Base-by-base conservation (phyloP, 2,113 vertebrate genomes). In the Brienomyrus brachyistius region DNA sequence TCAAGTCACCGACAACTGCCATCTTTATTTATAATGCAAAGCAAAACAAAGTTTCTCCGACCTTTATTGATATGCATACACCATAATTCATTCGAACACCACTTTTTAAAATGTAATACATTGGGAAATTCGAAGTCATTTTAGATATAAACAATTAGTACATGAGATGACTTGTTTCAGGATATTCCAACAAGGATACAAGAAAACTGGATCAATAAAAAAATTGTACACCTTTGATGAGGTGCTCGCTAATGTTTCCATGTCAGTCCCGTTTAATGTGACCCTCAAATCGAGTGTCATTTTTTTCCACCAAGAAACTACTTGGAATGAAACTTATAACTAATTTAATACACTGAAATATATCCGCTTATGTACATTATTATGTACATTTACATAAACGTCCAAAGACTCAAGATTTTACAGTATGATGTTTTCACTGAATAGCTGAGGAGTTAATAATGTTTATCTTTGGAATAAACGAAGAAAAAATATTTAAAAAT, bases 11-110 rank as follows among this genome's bases (percentile, higher is more conserved):
- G 43, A 48, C 80, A 45, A 48, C 43, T 84, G 45, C 45, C 40
- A 84, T 47, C 82, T 84, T 84, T 48, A 84, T 50, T 87, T 77
- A 19, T 50, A 77, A 15, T 77, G 62, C 62, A 51, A 88, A 89
- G 48, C 88, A 89, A 52, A 87, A 31, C 27, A 87, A 96, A 95
- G 95, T 96, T 96, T 95, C 96, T 93, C 94, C 43, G 96, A 95
- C 96, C 97, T 99, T 98, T 99, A 98, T 99, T 98, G 98, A 98
- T 97, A 98, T 97, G 97, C 97, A 96, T 96, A 96, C 96, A 93
- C 96, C 95, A 84, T 48, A 23, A 84, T 47, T 95, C 96, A 97
- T 96, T 97, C 97, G 97, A 97, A 97, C 95, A 96, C 96, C 96
- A 96, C 94, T 94, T 95, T 93, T 96, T 94, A 96, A 95, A 96